phyloP scores from a whole-genome alignment of 2,113 vertebrate genomes.

The Anseranas semipalmata region DNA sequence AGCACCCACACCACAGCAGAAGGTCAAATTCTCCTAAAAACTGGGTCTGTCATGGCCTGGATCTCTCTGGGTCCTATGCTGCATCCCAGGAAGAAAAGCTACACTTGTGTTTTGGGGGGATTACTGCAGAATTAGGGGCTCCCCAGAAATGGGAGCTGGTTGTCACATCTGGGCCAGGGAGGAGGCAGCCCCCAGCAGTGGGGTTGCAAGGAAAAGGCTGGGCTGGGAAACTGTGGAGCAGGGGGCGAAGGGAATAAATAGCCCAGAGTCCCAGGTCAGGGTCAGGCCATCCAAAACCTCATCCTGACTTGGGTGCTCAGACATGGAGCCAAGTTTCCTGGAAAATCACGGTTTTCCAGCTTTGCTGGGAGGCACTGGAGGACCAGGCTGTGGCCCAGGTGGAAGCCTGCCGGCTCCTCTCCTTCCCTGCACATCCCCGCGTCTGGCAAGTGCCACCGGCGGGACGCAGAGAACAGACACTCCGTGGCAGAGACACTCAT shows the following conservation, averaged over 20 bases:
- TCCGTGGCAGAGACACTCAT: not conserved
- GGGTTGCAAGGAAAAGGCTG: not conserved
- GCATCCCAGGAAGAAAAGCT: not conserved
- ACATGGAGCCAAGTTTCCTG: not conserved
- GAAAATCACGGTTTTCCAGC: fast-evolving
- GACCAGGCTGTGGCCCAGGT: not conserved
- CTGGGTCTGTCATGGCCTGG: fast-evolving
- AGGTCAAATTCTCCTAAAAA: not conserved
- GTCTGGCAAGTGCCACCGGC: not conserved
- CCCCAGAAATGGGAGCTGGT: not conserved
- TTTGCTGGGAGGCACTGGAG: not conserved
- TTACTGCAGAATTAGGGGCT: not conserved
- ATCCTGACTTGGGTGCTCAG: not conserved
- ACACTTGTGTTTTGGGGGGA: not conserved
- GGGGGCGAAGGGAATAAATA: not conserved
- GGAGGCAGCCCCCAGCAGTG: not conserved
- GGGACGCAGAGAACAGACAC: not conserved
- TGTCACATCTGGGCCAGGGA: not conserved
- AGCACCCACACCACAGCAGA: fast-evolving
- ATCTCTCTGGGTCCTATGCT: not conserved
- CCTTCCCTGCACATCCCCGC: not conserved
- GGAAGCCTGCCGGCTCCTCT: not conserved
- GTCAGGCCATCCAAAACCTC: not conserved
- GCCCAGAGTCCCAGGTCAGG: no score
- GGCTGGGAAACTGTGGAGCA: fast-evolving